Percentiles rank a stretch among this genome's conserved stretches.
phyloP scores from a whole-genome alignment of 2,888 invertebrate species.

The Altica lythri region DNA sequence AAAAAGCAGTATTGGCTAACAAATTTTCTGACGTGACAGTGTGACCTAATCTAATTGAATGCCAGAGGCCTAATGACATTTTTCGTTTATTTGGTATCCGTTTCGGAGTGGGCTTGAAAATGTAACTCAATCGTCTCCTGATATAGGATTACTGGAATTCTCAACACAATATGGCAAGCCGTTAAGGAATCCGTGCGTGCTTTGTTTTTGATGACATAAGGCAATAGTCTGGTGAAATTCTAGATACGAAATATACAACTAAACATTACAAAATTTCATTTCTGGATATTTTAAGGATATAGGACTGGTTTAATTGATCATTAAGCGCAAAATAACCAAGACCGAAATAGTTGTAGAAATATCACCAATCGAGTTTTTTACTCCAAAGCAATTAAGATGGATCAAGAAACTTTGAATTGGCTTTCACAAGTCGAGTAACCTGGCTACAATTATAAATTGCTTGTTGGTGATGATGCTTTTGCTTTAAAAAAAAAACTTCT shows the following conservation, averaged over 20 bases:
- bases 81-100: slow-evolving; percentile 54
- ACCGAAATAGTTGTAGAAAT: too few relatives aligned
- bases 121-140: slow-evolving; percentile 52
- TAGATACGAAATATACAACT: not conserved
- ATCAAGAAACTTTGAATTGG: too few relatives aligned
- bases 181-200: slow-evolving; percentile 54
- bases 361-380: too few relatives aligned
- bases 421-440: too few relatives aligned
- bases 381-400: too few relatives aligned
- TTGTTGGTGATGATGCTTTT: too few relatives aligned
- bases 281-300: too few relatives aligned
- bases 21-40: slow-evolving; percentile 49
- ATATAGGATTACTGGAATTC: slow-evolving; percentile 57
- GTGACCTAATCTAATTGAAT: slow-evolving; percentile 54
- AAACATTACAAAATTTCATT: not conserved
- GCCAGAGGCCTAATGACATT: slow-evolving; percentile 53
- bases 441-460: too few relatives aligned
- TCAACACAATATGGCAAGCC: slow-evolving; percentile 52
- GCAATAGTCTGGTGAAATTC: slow-evolving; percentile 5
- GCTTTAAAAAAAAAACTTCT: too few relatives aligned
- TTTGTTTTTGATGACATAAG: slow-evolving; percentile 36
- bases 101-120: slow-evolving; percentile 43
- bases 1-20: slow-evolving; percentile 37
- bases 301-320: too few relatives aligned
- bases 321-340: too few relatives aligned